Base-by-base conservation (phyloP, 2,888 invertebrate species). In the Cephus pygmeus region DNA sequence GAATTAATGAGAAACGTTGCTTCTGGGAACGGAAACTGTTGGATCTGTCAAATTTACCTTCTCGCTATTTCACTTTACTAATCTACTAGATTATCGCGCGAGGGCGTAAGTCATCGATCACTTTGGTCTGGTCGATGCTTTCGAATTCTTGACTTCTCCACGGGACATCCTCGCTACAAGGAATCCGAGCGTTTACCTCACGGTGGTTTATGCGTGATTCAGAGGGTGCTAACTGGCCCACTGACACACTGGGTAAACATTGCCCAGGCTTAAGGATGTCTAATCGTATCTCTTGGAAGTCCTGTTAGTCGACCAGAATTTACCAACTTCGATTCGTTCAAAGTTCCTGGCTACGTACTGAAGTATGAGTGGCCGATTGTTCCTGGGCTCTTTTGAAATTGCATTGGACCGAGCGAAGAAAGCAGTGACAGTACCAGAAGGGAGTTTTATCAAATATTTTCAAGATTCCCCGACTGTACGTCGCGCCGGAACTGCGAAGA, bases 161-260 rank as follows among this genome's bases (percentile, higher is more conserved):
- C 71, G 71, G 56, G 23, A 56, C 56, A 9, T 56, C 23, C 9
- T 56, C 31, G 71, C n/a, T 11, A 31, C 11, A 30, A 71, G 71
- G 12, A 71, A 71, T 33, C 2, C 34, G 9, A n/a, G 34, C 34
- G 11, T 23, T 12, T 15, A 9, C 56, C 23, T 11, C 23, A 31
- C 71, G 31, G 33, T 34, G 31, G 15, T 71, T 31, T 11, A 33
- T 9, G 3, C 31, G 71, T 71, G 12, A 71, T 71, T 71, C 71
- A 71, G 31, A 71, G 71, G 71, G 31, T 71, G 71, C 11, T 71
- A 71, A 71, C 12, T 23, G 71, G 71, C 34, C 71, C 23, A 71
- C 71, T 71, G 71, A 71, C 71, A 69, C 71, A 71, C 71, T 71
- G 71, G 33, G 71, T 71, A 71, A 34, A 71, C 71, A 71, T 56